Evolutionary conservation across 2,888 invertebrate genomes (phyloP).

Genomic region (Ophion costatus): DNA sequence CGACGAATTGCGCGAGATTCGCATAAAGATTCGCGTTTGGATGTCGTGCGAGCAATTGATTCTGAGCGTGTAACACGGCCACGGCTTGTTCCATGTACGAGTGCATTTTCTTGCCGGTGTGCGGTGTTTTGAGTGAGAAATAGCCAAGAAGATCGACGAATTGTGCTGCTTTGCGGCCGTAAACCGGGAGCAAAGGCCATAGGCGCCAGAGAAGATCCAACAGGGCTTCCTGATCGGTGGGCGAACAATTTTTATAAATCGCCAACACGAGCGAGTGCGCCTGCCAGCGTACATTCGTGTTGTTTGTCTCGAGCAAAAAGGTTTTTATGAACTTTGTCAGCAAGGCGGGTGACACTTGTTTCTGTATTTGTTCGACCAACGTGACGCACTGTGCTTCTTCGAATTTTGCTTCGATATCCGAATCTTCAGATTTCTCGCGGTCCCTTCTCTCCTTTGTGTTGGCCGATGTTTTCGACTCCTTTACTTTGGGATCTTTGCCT

Average conservation of each 20-base stretch:
- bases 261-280: constrained; percentile 94
- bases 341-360: constrained; percentile 85
- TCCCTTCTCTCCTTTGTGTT: constrained; percentile 85
- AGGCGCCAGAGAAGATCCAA: constrained; percentile 95
- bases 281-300: constrained; percentile 97
- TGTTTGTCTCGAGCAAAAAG: constrained; percentile 96
- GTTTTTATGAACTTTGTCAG: constrained; percentile 91
- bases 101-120: constrained; percentile 88
- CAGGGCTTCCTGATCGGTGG: constrained; percentile 90
- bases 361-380: constrained; percentile 89
- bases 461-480: constrained; percentile 76
- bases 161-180: constrained; percentile 97
- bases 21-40: constrained; percentile 97
- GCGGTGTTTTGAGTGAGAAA: constrained; percentile 94
- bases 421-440: constrained; percentile 88
- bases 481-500: constrained; percentile 76
- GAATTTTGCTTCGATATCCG: constrained; percentile 87
- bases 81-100: constrained; percentile 95
- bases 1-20: constrained; percentile 96
- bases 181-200: constrained; percentile 95
- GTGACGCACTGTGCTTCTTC: constrained; percentile 88
- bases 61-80: constrained; percentile 93
- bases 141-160: constrained; percentile 98
- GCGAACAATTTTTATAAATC: constrained; percentile 93
- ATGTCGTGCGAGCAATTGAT: constrained; percentile 94